Base-by-base conservation (phyloP, 2,888 invertebrate genomes). In the Azorinus chamasolen region DNA sequence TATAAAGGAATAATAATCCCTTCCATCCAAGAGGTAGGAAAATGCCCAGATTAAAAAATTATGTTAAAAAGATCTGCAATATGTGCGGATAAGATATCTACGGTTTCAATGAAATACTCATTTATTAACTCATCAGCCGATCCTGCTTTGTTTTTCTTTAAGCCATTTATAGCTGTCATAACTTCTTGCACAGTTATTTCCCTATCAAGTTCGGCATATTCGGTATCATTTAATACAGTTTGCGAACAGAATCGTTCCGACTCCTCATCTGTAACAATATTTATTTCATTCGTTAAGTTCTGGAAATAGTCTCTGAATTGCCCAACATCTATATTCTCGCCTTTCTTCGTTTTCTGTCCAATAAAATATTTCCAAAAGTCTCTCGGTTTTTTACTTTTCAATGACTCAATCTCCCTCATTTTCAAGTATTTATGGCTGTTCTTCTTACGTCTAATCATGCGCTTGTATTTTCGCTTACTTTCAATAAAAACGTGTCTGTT, bases 1-100 rank as follows among this genome's bases (percentile, higher is more conserved):
- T 50, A 58, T 20, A 69, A 5, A 1, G 75, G 74, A 20, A 75
- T 37, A 18, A 63, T 58, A n/a, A 69, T 25, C 8, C 74, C 69
- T 18, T 69, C 45, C 8, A 59, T 22, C 74, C 69, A 74, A 1
- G 16, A n/a, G 1, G 57, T 46, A 2, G 64, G 74, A 25, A 63
- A 74, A 69, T 45, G 20, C 1, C 73, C 73, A 8, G 55, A 22
- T 14, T 61, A 24, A 12, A 73, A 66, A 24, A 73, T 55, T 41
- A 6, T 20, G 50, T 73, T 73, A 62, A 66, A 61, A 3, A 66
- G 22, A 50, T 73, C 61, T 16, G 39, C 24, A 1, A 65, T n/a
- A 54, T 72, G 65, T 2, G 43, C 8, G n/a, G 58, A 51, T 16
- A 65, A 14, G 12, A 72, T 72, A 45, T 72, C 72, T 18, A 37